phyloP scores from a whole-genome alignment of 2,888 invertebrate genomes.

The Agriopis marginaria region DNA sequence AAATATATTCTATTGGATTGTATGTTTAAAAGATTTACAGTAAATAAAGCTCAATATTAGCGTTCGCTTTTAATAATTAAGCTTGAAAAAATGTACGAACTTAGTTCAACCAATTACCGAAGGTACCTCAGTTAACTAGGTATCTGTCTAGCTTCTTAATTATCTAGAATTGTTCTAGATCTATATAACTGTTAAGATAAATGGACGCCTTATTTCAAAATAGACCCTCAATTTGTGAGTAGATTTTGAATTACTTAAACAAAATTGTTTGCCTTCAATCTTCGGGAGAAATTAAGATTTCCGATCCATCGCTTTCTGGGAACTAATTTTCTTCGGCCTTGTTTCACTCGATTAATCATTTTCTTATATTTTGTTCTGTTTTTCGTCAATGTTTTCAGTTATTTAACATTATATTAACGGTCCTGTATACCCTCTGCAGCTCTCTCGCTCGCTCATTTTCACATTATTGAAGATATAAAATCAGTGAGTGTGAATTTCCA shows the following conservation, averaged over 20 bases:
- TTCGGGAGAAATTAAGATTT: constrained; percentile 21
- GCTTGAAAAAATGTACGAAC: background rate
- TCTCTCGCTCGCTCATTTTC: too few species aligned
- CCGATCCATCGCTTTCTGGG: constrained; percentile 12
- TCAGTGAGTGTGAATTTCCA: too few species aligned
- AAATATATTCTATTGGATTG: too few species aligned
- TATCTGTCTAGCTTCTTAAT: background rate
- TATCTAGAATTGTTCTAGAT: constrained; percentile 8
- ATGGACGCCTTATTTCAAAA: constrained; percentile 17
- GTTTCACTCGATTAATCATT: constrained; percentile 15
- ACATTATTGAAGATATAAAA: too few species aligned
- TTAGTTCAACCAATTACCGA: background rate
- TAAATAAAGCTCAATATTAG: too few species aligned
- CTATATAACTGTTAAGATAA: constrained; percentile 16
- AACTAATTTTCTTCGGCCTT: constrained; percentile 22
- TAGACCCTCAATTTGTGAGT: constrained; percentile 11
- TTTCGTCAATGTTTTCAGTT: constrained; percentile 1
- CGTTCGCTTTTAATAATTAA: too few species aligned
- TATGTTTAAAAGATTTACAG: too few species aligned
- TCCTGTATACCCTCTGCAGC: too few species aligned
- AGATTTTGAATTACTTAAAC: constrained; percentile 26
- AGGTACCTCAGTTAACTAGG: background rate
- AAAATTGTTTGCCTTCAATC: constrained; percentile 22
- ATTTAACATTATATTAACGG: background rate
- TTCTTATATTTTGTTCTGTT: constrained; percentile 9